phyloP scores from a whole-genome alignment of 2,113 vertebrate genomes.

The Euleptes europaea region DNA sequence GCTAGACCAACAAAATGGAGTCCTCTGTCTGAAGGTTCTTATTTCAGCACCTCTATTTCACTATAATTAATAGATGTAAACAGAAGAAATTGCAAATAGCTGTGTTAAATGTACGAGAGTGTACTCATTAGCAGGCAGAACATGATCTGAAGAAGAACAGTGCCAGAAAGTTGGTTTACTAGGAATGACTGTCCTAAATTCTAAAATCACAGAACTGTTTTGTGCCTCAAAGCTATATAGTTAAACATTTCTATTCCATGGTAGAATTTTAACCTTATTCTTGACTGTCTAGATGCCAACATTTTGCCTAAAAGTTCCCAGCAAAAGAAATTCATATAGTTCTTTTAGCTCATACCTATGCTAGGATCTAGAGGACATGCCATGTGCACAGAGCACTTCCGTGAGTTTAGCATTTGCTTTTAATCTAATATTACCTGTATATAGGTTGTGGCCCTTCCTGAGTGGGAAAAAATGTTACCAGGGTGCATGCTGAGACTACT shows the following conservation, averaged over 20 bases:
- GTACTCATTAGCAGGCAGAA: background rate
- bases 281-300: background rate
- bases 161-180: background rate
- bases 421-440: too few relatives aligned
- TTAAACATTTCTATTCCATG: background rate
- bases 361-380: background rate
- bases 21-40: background rate
- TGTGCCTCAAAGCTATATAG: background rate
- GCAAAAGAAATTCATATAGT: background rate
- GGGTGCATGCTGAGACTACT: too few relatives aligned
- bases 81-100: background rate
- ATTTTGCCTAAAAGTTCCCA: background rate
- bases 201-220: background rate
- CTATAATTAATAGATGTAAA: background rate
- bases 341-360: background rate
- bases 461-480: too few relatives aligned
- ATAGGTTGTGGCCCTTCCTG: too few relatives aligned
- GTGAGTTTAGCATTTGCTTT: background rate
- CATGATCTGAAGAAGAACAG: background rate
- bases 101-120: background rate
- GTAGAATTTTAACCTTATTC: background rate
- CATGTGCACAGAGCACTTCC: background rate
- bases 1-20: background rate
- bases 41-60: background rate
- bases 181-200: background rate